Conservation (phyloP, 2,113 vertebrate species). For the Ascaphus truei region DNA sequence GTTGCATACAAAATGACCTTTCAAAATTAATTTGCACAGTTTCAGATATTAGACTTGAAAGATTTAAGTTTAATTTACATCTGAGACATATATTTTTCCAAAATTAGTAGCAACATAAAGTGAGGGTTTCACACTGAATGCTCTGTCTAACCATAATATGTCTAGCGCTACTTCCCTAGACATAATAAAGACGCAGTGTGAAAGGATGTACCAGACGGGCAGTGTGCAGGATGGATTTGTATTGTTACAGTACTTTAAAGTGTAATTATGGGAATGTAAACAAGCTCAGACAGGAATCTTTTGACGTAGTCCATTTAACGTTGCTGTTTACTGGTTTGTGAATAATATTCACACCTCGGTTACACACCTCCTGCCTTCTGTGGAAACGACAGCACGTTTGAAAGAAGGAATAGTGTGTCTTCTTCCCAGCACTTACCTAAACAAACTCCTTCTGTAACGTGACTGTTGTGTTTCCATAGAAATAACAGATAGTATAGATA, state of each 20-base stretch:
- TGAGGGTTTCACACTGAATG: not conserved
- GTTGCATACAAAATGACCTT: too few relatives aligned
- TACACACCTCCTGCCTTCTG: not conserved
- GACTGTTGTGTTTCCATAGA: slow-evolving; percentile 20
- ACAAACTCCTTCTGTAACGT: not conserved
- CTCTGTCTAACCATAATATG: slow-evolving; percentile 8
- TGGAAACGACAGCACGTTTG: not conserved
- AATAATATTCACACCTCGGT: not conserved
- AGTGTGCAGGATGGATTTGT: not conserved
- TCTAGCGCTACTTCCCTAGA: slow-evolving; percentile 2
- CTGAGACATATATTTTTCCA: not conserved
- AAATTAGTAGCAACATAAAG: not conserved
- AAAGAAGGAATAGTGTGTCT: not conserved
- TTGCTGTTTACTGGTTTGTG: slow-evolving; percentile 1
- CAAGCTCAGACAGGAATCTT: slow-evolving; percentile 7
- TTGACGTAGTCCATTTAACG: not conserved
- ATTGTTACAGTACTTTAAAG: slow-evolving; percentile 18
- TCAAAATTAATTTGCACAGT: too few relatives aligned
- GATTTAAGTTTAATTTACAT: not conserved
- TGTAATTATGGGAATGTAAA: slow-evolving; percentile 31
- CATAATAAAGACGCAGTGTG: not conserved
- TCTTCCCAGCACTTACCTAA: not conserved
- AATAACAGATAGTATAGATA: too few relatives aligned
- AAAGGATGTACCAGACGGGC: not conserved
- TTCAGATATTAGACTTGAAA: not conserved